Evolutionary conservation across 2,888 invertebrate genomes (phyloP), one percentile per base, ranked within the genome.

Genomic region (Parapristionchus giblindavisi): DNA sequence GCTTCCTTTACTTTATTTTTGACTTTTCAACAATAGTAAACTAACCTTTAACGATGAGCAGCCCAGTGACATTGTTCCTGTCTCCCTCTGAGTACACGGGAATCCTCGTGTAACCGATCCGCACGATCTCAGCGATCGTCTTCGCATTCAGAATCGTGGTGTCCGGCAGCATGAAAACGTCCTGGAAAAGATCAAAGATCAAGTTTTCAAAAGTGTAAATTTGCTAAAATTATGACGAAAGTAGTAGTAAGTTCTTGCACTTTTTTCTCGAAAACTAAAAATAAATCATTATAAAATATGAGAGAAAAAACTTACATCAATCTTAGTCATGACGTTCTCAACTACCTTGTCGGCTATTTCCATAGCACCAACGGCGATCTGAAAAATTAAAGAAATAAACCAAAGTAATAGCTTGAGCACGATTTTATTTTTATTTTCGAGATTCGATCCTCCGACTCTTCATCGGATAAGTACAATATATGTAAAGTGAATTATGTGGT

Each of bases 51-150:
- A 96, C 96, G 90, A 96, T 97, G 32, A 99, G 91, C 65, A 87
- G 80, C 32, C 86, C 85, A 0, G 85, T 83, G 14, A 83, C 81
- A 60, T 83, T 82, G 72, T 83, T 83, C 75, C 80, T 79, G 70
- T 83, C 82, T 29, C 52, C 80, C 14, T 65, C 73, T 4, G 78
- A 71, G 75, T 85, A 99, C 0, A 99, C 96, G 0, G 98, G 98
- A 87, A 99, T 94, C 36, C 98, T 92, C 97, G 90, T 75, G 36
- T 68, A 68, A 1, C 83, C 83, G 79, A 89, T 88, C 88, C 95
- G 95, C 91, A 97, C 93, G 75, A 99, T 96, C 89, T 96, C 94
- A 0, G 95, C 94, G 87, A 99, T 94, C 0, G 96, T 96, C 89
- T 97, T 96, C 89, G 98, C 98, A 76, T 87, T 96, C 76, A 99